Evolutionary conservation across 2,888 invertebrate species (phyloP).

Genomic region (Encarsia formosa): DNA sequence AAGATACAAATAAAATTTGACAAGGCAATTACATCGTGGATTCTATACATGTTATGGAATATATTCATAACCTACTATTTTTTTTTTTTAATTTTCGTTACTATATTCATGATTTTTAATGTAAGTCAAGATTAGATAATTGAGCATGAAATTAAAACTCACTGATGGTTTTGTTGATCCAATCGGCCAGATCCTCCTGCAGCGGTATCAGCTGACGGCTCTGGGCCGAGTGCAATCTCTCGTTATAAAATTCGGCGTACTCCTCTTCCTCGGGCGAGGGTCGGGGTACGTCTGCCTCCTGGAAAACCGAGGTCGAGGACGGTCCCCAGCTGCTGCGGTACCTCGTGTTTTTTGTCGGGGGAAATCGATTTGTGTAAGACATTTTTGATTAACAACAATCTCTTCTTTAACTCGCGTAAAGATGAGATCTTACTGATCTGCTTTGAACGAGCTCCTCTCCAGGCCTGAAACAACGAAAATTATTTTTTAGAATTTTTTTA

Average conservation of each 20-base stretch:
- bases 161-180: slow-evolving; percentile 84
- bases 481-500: too few relatives aligned
- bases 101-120: too few relatives aligned
- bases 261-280: slow-evolving; percentile 57
- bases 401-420: background rate
- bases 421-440: background rate
- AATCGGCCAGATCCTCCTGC: slow-evolving; percentile 82
- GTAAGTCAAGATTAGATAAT: too few relatives aligned
- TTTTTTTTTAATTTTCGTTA: too few relatives aligned
- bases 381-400: slow-evolving; percentile 29
- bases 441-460: background rate
- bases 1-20: too few relatives aligned
- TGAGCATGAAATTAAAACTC: too few relatives aligned
- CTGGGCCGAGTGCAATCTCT: slow-evolving; percentile 71
- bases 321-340: slow-evolving; percentile 62
- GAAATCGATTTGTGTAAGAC: slow-evolving; percentile 50
- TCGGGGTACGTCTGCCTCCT: slow-evolving; percentile 44
- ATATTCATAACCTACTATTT: too few relatives aligned
- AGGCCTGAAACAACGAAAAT: too few relatives aligned
- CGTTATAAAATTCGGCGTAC: slow-evolving; percentile 63
- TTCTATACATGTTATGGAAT: too few relatives aligned
- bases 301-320: slow-evolving; percentile 54
- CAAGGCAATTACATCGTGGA: too few relatives aligned
- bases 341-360: slow-evolving; percentile 46
- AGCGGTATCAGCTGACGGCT: slow-evolving; percentile 75